Percentiles rank a stretch among this genome's conserved stretches.
Conservation (phyloP, 2,888 invertebrate genomes). For the Tethea ocularis region DNA sequence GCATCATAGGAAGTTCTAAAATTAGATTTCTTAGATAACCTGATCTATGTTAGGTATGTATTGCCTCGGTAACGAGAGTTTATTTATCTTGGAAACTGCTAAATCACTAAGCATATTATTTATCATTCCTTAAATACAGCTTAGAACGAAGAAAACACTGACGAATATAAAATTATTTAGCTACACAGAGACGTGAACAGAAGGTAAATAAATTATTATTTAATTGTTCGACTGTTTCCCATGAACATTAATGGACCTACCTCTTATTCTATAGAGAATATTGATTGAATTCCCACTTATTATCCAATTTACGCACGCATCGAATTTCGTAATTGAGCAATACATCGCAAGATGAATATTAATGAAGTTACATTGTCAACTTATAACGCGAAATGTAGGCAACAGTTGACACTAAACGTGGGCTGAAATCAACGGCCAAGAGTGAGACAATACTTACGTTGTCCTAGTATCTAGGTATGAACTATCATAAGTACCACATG, state of each 20-base stretch:
- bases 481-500: conserved; percentile 3
- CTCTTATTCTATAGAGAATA: background rate
- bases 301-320: background rate
- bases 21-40: no score
- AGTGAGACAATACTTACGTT: conserved; percentile 7
- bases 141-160: no score
- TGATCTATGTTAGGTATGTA: no score
- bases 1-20: no score
- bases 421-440: background rate
- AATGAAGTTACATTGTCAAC: conserved; percentile 4
- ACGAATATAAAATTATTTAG: no score
- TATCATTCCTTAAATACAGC: no score
- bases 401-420: conserved; percentile 1
- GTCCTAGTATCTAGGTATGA: conserved; percentile 4
- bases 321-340: background rate
- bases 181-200: no score
- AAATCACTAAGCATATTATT: no score
- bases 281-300: conserved; percentile 5
- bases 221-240: background rate
- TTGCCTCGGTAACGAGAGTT: no score
- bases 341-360: conserved; percentile 8
- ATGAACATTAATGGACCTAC: background rate
- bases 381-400: conserved; percentile 7
- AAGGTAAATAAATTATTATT: background rate
- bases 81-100: no score